phyloP scores from a whole-genome alignment of 2,113 vertebrate genomes.

The Periophthalmodon schlosseri region DNA sequence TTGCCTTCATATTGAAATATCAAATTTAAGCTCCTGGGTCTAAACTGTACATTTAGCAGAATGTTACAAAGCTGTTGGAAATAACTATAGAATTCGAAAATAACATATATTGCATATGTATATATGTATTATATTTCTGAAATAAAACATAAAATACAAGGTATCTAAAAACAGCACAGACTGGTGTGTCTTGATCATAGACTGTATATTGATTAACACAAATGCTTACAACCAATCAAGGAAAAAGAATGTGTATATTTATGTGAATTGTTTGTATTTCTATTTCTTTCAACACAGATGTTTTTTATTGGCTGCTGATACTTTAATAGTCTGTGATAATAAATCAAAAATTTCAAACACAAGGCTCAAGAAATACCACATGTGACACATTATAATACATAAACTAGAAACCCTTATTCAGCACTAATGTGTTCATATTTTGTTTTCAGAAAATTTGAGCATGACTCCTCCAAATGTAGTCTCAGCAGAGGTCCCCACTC shows the following conservation, averaged over 20 bases:
- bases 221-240: no score
- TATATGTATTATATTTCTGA: no score
- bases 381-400: neutral
- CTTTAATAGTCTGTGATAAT: no score
- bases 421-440: neutral
- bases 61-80: neutral
- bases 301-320: no score
- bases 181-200: no score
- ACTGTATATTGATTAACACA: no score
- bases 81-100: neutral
- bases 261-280: no score
- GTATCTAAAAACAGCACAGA: no score
- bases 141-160: no score
- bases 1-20: neutral
- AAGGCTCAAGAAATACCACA: neutral
- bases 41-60: neutral
- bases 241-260: no score
- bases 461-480: conserved; percentile 20
- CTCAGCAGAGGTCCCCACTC: conserved; percentile 20
- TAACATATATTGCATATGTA: neutral
- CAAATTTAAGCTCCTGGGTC: neutral
- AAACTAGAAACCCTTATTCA: neutral
- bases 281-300: no score
- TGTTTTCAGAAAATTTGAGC: conserved; percentile 38
- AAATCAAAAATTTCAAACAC: neutral